Evolutionary conservation across 2,888 invertebrate species (phyloP), one percentile per base, ranked within the genome.

Genomic region (Drosophila cognata): DNA sequence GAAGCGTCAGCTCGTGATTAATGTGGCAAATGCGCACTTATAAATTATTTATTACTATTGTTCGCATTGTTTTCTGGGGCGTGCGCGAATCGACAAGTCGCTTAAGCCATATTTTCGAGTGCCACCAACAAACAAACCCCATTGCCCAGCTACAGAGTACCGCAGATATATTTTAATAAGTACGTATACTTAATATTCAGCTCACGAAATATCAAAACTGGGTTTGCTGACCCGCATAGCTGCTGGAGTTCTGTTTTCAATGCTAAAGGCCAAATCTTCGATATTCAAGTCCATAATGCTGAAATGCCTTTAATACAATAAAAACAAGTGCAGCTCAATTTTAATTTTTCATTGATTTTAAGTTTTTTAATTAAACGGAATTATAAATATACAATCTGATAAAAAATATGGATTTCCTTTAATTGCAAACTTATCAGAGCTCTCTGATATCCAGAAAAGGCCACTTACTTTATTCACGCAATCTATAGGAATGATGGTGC

Each of bases 1-100:
- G 64, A 69, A 70, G 75, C 79, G 74, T 73, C 80, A 74, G 71
- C 79, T 79, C 81, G 86, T 88, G 85, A 86, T 85, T 85, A 85
- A 85, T 85, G 85, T 85, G 90, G 80, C 88, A 89, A 85, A 89
- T 89, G 85, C 85, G 86, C 85, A 89, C 86, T 89, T 88, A 85
- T 85, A 85, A 85, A 85, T 85, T 89, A 85, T 85, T 85, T 89
- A 85, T 85, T 85, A 85, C 88, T 88, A 85, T 89, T 85, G 78
- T 73, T 88, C 77, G 85, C 83, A 89, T 88, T 89, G 88, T 84
- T 79, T 82, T 74, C 48, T 74, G 83, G 61, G 80, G 85, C 88
- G 88, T 84, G 80, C 82, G 53, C 77, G 74, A 71, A 89, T 89
- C 58, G 82, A 68, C 71, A 85, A 88, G 75, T 84, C 89, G 88